Evolutionary conservation across 2,797 vertebrate genomes (phyloP).

Genomic region (Acipenser ruthenus): DNA sequence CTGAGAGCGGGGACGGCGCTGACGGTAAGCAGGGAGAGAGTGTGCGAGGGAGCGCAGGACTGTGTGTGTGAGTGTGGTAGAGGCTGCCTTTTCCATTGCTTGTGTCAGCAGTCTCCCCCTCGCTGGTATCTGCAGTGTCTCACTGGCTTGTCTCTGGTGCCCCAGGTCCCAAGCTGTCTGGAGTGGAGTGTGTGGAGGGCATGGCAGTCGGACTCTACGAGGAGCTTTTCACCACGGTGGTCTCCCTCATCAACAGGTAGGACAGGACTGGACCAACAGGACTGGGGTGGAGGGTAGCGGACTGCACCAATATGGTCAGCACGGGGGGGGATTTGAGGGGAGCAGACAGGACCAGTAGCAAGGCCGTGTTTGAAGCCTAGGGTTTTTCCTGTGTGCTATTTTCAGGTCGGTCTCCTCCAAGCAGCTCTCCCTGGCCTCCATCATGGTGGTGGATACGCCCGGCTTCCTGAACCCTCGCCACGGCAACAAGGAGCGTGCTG

Average conservation of each 20-base stretch:
- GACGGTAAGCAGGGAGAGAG: no score
- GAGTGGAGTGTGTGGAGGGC: constrained; percentile 78
- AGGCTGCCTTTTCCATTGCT: no score
- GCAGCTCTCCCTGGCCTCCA: constrained; percentile 76
- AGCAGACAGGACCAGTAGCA: neutral
- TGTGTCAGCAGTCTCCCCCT: neutral
- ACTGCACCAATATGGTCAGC: no score
- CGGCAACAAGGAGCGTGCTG: constrained; percentile 59
- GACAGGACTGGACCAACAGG: neutral
- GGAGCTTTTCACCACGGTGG: constrained; percentile 73
- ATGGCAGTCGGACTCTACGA: constrained; percentile 88
- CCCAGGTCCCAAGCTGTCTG: constrained; percentile 75
- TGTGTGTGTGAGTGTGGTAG: neutral
- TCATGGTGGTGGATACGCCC: constrained; percentile 78
- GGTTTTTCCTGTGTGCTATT: constrained; percentile 5
- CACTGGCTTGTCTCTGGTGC: neutral
- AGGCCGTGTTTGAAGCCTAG: constrained; percentile 14
- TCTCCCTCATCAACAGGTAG: constrained; percentile 92
- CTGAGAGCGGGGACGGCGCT: no score
- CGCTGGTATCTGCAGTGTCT: no score
- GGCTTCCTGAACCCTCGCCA: constrained; percentile 81
- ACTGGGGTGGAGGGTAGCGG: no score
- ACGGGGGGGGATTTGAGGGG: no score
- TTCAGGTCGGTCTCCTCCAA: constrained; percentile 74
- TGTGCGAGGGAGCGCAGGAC: neutral